Evolutionary conservation across 2,888 invertebrate genomes (phyloP).

Genomic region (Patella ulyssiponensis): DNA sequence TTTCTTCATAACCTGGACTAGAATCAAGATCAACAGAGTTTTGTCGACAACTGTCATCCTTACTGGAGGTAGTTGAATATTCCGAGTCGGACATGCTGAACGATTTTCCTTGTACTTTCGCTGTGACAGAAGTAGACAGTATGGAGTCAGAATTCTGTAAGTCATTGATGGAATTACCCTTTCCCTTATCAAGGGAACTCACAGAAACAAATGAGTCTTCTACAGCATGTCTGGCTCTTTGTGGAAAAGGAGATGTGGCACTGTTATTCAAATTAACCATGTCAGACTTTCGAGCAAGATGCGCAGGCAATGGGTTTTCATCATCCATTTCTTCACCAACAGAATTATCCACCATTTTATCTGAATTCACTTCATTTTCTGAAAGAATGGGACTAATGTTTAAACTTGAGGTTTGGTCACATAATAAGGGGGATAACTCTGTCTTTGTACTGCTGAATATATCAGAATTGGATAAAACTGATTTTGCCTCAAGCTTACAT

Average conservation of each 20-base stretch:
- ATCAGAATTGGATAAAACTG: not conserved
- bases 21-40: not conserved
- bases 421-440: not conserved
- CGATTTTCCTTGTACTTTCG: no score
- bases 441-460: not conserved
- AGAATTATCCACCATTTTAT: no score
- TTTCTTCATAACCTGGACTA: not conserved
- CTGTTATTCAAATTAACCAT: no score
- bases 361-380: not conserved
- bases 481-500: not conserved
- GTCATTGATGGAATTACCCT: not conserved
- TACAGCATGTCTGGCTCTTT: no score
- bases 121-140: no score
- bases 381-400: not conserved
- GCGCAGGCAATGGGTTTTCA: not conserved
- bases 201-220: constrained; percentile 1
- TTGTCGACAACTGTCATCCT: not conserved
- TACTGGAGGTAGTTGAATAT: not conserved
- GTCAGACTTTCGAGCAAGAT: no score
- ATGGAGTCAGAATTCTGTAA: no score
- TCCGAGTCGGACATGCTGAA: not conserved
- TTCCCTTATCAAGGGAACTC: not conserved
- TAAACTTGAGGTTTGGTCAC: not conserved
- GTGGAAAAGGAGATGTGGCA: no score
- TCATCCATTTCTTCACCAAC: not conserved